phyloP scores from a whole-genome alignment of 2,113 vertebrate genomes.

The Bagarius yarrelli region DNA sequence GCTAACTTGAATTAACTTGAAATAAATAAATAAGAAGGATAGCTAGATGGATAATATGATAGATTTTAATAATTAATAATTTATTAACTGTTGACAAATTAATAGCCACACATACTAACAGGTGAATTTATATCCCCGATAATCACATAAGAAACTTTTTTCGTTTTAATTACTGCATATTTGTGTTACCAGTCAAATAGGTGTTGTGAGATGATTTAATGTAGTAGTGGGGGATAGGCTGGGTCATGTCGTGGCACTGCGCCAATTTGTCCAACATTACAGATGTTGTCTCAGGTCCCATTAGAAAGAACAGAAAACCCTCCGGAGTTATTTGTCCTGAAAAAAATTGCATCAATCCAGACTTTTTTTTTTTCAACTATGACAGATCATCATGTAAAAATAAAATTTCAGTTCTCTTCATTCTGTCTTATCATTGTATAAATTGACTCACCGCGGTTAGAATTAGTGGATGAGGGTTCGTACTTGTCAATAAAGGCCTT shows the following conservation, averaged over 20 bases:
- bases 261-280: slow-evolving; percentile 81
- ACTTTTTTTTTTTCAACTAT: not conserved
- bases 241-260: slow-evolving; percentile 88
- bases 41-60: not conserved
- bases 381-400: not conserved
- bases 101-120: not conserved
- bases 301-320: slow-evolving; percentile 87
- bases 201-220: slow-evolving; percentile 98
- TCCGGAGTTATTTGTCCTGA: slow-evolving; percentile 90
- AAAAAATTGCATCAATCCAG: not conserved
- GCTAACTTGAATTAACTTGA: not conserved
- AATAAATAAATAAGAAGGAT: not conserved
- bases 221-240: slow-evolving; percentile 90
- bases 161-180: not conserved
- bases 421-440: not conserved
- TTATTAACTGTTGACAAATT: not conserved
- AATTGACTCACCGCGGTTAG: slow-evolving; percentile 82
- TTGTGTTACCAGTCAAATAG: slow-evolving; percentile 83
- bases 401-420: not conserved
- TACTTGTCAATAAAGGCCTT: slow-evolving; percentile 93
- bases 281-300: slow-evolving; percentile 85
- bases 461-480: slow-evolving; percentile 78
- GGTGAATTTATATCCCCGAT: not conserved
- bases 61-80: not conserved
- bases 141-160: not conserved